These are phyloP conservation scores for Lepus oiostolus DNA, from an alignment of 2,797 vertebrate species.

Conservation along the genomic window DNA sequence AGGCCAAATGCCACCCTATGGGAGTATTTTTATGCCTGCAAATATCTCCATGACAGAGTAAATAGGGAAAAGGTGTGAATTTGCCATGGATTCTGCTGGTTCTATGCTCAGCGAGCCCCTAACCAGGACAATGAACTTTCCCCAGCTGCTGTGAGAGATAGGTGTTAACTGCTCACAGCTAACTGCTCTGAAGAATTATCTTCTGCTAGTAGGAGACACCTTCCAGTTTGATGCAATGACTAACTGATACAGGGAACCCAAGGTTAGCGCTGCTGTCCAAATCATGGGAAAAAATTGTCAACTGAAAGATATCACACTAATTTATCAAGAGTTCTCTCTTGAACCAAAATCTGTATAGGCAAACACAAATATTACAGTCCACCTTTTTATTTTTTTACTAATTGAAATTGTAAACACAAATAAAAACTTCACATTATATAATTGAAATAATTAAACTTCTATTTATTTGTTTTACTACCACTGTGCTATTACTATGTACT, in stretches of 20 bases:
- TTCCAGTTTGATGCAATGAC: neutral
- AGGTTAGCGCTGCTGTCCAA: neutral
- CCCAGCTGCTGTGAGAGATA: neutral
- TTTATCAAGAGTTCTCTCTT: neutral
- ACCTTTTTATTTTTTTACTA: neutral
- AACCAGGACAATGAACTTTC: neutral
- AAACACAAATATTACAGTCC: neutral
- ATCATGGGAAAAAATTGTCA: neutral
- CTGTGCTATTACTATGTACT: neutral
- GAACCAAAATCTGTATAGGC: neutral
- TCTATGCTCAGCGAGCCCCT: neutral
- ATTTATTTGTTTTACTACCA: neutral
- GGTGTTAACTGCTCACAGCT: neutral
- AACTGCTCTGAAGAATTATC: neutral
- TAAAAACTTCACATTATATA: neutral
- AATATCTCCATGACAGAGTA: neutral
- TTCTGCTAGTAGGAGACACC: neutral
- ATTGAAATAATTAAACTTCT: neutral
- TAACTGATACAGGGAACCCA: neutral
- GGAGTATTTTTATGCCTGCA: neutral
- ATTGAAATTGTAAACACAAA: neutral
- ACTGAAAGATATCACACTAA: neutral
- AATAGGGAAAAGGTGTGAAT: neutral
- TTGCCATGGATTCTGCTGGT: neutral
- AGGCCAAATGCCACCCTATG: no score